Conservation (phyloP, 2,888 invertebrate genomes). For the Ophraella communa region DNA sequence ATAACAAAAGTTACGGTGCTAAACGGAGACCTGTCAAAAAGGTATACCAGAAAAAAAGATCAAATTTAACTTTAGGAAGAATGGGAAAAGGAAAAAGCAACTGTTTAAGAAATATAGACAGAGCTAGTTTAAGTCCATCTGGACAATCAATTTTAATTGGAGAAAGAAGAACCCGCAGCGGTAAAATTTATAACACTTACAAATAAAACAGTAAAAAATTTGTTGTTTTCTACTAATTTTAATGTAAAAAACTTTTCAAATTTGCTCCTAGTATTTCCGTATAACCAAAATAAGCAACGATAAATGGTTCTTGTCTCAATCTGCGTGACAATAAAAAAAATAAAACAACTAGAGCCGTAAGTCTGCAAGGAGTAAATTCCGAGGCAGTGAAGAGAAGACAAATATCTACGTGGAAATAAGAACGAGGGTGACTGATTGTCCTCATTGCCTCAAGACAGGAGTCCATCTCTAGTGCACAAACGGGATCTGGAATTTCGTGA, state of each 20-base stretch:
- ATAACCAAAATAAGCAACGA: neutral
- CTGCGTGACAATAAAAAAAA: constrained; percentile 34
- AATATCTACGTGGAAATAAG: constrained; percentile 57
- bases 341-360: constrained; percentile 49
- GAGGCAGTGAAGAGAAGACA: constrained; percentile 43
- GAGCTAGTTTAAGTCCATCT: too few relatives aligned
- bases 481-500: constrained; percentile 45
- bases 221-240: too few relatives aligned
- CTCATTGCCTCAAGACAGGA: constrained; percentile 59
- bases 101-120: too few relatives aligned
- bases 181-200: constrained; percentile 5
- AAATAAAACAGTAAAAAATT: neutral
- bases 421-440: constrained; percentile 59
- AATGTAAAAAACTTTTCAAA: too few relatives aligned
- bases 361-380: constrained; percentile 52
- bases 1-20: too few relatives aligned
- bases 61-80: too few relatives aligned
- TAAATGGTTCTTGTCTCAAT: neutral
- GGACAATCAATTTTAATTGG: neutral
- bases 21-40: neutral
- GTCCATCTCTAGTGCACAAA: constrained; percentile 55
- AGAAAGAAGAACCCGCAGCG: constrained; percentile 4
- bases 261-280: neutral
- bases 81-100: too few relatives aligned
- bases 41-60: too few relatives aligned